phyloP scores from a whole-genome alignment of 2,888 invertebrate genomes.

The Lasioglossum vierecki region DNA sequence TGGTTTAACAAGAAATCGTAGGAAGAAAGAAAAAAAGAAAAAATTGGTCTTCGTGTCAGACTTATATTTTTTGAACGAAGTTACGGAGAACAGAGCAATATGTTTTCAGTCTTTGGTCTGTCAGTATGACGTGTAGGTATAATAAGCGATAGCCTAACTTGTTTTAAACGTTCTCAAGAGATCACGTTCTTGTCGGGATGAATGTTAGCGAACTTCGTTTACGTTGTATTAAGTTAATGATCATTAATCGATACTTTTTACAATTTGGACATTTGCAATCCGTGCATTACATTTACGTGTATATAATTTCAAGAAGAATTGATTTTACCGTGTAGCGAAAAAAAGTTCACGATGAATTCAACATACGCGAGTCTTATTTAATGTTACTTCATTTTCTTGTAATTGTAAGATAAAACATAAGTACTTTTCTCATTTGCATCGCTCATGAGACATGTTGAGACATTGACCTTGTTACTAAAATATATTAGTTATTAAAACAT shows the following conservation, averaged over 20 bases:
- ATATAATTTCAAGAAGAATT: slow-evolving; percentile 59
- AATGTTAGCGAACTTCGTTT: slow-evolving; percentile 55
- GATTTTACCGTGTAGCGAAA: slow-evolving; percentile 48
- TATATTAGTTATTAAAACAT: slow-evolving; percentile 71
- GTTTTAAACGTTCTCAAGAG: slow-evolving; percentile 70
- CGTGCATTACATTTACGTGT: slow-evolving; percentile 62
- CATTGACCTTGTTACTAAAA: slow-evolving; percentile 61
- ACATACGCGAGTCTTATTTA: slow-evolving; percentile 63
- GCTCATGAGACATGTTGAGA: slow-evolving; percentile 70
- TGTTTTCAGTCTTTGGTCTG: slow-evolving; percentile 74
- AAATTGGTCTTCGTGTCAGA: slow-evolving; percentile 79
- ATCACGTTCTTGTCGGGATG: slow-evolving; percentile 66
- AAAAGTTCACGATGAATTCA: slow-evolving; percentile 56
- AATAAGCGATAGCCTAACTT: slow-evolving; percentile 69
- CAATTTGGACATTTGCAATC: slow-evolving; percentile 50
- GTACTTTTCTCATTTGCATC: slow-evolving; percentile 68
- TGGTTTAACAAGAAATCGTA: slow-evolving; percentile 74
- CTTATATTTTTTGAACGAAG: slow-evolving; percentile 81
- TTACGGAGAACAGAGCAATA: slow-evolving; percentile 74
- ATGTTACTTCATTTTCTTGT: slow-evolving; percentile 55
- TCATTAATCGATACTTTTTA: slow-evolving; percentile 45
- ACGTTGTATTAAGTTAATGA: slow-evolving; percentile 46
- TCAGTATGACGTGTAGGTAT: slow-evolving; percentile 66
- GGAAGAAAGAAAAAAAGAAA: slow-evolving; percentile 75
- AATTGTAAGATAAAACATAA: slow-evolving; percentile 57